phyloP scores from a whole-genome alignment of 2,797 vertebrate genomes.

The Galago senegalensis region DNA sequence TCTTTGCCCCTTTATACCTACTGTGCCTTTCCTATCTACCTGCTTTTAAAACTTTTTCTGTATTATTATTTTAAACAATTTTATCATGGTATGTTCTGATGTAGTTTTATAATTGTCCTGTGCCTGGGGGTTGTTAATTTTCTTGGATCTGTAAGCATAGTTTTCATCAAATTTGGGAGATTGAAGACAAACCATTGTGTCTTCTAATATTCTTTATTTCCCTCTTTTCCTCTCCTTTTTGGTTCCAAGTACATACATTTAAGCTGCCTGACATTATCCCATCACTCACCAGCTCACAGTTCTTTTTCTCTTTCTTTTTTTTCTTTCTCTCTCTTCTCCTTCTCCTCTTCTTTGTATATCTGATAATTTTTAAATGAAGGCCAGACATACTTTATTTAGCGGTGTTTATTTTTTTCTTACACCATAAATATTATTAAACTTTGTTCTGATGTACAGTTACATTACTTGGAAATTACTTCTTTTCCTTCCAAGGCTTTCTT shows the following conservation, averaged over 20 bases:
- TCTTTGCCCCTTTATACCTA: neutral
- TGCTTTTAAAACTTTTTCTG: neutral
- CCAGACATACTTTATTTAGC: neutral
- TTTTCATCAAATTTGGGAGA: neutral
- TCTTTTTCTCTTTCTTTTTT: neutral
- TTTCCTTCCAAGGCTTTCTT: neutral
- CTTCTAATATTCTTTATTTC: neutral
- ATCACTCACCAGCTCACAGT: no score
- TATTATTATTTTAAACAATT: neutral
- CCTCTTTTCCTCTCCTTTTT: neutral
- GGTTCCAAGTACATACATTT: neutral
- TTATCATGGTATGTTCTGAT: neutral
- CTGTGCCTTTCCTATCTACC: neutral
- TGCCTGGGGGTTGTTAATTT: neutral
- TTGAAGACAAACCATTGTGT: neutral
- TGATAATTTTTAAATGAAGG: neutral
- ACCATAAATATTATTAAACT: neutral
- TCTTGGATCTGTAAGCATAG: neutral
- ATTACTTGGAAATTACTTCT: neutral
- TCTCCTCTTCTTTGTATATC: neutral
- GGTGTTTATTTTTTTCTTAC: neutral
- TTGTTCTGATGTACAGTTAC: neutral
- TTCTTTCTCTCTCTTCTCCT: neutral
- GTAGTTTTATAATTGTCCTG: neutral
- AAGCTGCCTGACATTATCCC: neutral